Percentiles rank a stretch among this genome's conserved stretches.
Evolutionary conservation across 1,140 invertebrate species (phyloP).

Genomic region (Pogonomyrmex barbatus): DNA sequence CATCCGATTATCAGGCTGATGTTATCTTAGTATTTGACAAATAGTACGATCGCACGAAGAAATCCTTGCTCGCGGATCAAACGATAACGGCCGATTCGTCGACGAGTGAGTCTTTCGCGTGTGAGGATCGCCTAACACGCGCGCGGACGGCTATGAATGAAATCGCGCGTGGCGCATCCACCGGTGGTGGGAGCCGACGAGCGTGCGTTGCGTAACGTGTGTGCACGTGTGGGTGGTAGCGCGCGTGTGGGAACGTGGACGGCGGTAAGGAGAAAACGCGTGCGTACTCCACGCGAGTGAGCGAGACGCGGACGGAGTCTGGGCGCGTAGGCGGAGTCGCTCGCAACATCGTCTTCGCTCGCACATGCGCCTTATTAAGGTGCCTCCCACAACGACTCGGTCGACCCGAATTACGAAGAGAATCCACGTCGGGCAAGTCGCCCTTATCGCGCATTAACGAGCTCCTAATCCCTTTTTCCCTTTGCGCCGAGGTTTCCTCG

Average conservation of each 20-base stretch:
- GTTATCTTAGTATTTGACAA: neutral
- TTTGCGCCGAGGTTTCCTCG: neutral
- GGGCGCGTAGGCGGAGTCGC: slow-evolving; percentile 80
- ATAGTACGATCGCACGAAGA: neutral
- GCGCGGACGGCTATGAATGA: slow-evolving; percentile 65
- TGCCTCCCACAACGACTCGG: slow-evolving; percentile 75
- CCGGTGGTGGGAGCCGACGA: slow-evolving; percentile 51
- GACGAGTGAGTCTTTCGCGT: neutral
- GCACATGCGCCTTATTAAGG: slow-evolving; percentile 80
- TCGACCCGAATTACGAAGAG: neutral
- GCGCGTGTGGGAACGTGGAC: slow-evolving; percentile 53
- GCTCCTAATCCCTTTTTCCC: neutral
- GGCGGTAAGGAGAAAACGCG: slow-evolving; percentile 47
- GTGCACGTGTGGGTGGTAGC: slow-evolving; percentile 59
- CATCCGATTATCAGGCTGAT: no score
- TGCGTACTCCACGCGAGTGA: slow-evolving; percentile 35
- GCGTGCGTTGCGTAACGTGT: slow-evolving; percentile 37
- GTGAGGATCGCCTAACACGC: slow-evolving; percentile 40
- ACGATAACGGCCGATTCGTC: slow-evolving; percentile 5
- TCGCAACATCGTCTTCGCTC: slow-evolving; percentile 68
- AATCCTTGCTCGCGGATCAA: neutral
- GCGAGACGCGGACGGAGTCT: slow-evolving; percentile 58
- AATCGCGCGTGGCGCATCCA: slow-evolving; percentile 71
- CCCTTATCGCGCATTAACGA: neutral
- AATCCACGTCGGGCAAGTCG: neutral